Conservation (phyloP, 2,113 vertebrate species). For the Capricornis sumatraensis region DNA sequence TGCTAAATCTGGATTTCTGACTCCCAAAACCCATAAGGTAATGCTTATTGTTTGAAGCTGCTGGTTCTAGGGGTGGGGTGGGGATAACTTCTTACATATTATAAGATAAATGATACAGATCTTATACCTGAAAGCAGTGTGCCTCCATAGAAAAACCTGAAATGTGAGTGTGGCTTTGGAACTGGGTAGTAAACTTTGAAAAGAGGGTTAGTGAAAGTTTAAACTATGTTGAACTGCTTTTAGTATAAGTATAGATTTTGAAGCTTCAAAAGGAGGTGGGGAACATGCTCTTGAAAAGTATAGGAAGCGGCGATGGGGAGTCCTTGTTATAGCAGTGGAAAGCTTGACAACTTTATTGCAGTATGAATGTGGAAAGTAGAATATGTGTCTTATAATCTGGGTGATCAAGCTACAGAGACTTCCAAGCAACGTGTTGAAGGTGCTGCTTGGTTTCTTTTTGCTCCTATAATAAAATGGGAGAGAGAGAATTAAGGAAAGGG, state of each 20-base stretch:
- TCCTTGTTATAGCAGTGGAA: not conserved
- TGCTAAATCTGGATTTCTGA: not conserved
- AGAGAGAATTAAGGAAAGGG: not conserved
- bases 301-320: rapidly evolving
- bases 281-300: not conserved
- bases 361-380: not conserved
- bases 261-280: not conserved
- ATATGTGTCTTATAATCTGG: not conserved
- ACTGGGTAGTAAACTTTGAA: not conserved
- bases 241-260: not conserved
- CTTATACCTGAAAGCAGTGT: not conserved
- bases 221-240: not conserved
- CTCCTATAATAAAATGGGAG: not conserved
- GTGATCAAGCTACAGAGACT: not conserved
- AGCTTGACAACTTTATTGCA: not conserved
- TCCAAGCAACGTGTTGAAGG: not conserved
- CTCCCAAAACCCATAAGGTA: not conserved
- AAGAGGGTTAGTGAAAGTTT: not conserved
- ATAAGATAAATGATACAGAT: not conserved
- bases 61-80: not conserved
- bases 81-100: not conserved
- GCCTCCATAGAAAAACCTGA: not conserved
- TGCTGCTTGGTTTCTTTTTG: not conserved
- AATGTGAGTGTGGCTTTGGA: not conserved
- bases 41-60: not conserved